Percentiles rank a stretch among this genome's conserved stretches.
These are phyloP conservation scores for Phrynocephalus forsythii DNA, from an alignment of 2,797 vertebrate genomes.

Conservation along the genomic window DNA sequence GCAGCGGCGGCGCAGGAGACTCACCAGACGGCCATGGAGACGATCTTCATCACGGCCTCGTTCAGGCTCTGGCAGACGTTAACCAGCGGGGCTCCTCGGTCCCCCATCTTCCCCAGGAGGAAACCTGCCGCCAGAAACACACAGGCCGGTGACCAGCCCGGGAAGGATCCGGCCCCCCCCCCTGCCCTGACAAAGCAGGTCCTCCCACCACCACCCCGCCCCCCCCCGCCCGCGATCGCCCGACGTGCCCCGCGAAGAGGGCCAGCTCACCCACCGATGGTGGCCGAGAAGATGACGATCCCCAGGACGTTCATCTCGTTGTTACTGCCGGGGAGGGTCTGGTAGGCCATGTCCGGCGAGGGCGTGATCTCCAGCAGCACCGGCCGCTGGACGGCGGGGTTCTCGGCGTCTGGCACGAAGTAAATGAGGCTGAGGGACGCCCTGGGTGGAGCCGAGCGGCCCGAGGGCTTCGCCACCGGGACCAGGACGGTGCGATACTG, in stretches of 20 bases:
- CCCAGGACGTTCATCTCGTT: slow-evolving; percentile 92
- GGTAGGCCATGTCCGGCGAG: slow-evolving; percentile 83
- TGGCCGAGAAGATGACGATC: slow-evolving; percentile 92
- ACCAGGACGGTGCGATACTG: slow-evolving; percentile 89
- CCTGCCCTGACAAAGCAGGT: background rate
- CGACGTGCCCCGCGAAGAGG: no score
- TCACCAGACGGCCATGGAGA: slow-evolving; percentile 91
- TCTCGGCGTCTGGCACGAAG: slow-evolving; percentile 80
- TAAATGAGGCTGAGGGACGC: slow-evolving; percentile 84
- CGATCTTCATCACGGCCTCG: slow-evolving; percentile 92
- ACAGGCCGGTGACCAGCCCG: background rate
- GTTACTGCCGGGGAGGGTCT: slow-evolving; percentile 84
- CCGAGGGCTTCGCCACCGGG: slow-evolving; percentile 79
- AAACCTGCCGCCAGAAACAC: slow-evolving; percentile 77
- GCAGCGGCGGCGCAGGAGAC: background rate
- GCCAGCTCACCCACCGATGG: slow-evolving; percentile 79
- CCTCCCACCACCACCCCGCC: no score
- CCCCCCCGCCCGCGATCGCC: no score
- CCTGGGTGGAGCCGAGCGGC: slow-evolving; percentile 41
- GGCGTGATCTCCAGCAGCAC: slow-evolving; percentile 88
- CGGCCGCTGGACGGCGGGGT: slow-evolving; percentile 78
- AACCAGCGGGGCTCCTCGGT: slow-evolving; percentile 85
- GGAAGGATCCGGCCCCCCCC: background rate
- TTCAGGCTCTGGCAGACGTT: slow-evolving; percentile 92
- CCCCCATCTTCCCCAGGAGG: slow-evolving; percentile 89